Evolutionary conservation across 2,888 invertebrate species (phyloP).

Genomic region (Thymelicus acteon): DNA sequence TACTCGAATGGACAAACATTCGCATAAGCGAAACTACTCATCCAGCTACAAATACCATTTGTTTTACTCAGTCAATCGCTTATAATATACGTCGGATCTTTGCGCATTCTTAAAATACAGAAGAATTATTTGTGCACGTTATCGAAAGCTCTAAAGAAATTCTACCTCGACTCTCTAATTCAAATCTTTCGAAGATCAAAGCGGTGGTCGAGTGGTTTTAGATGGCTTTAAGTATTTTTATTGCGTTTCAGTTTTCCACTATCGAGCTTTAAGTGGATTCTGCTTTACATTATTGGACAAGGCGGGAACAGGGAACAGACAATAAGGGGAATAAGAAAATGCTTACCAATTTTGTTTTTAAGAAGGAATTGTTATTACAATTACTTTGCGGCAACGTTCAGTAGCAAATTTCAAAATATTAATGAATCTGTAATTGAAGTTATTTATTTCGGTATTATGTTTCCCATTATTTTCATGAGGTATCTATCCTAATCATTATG

Average conservation of each 20-base stretch:
- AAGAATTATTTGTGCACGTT: not conserved
- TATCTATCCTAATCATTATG: too few relatives aligned
- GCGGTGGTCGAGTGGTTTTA: constrained; percentile 31
- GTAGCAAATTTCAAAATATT: too few relatives aligned
- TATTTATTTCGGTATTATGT: too few relatives aligned
- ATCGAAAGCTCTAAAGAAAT: constrained; percentile 11
- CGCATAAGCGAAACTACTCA: too few relatives aligned
- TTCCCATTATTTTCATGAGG: too few relatives aligned
- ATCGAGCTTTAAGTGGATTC: constrained; percentile 37
- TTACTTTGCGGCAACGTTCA: too few relatives aligned
- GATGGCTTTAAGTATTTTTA: constrained; percentile 36
- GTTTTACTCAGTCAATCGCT: too few relatives aligned
- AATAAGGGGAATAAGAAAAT: constrained; percentile 23
- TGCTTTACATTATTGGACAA: constrained; percentile 37
- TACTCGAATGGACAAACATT: too few relatives aligned
- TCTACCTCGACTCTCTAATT: constrained; percentile 25
- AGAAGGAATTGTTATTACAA: too few relatives aligned
- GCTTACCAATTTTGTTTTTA: constrained; percentile 8
- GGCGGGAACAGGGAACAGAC: constrained; percentile 26
- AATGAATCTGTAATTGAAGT: too few relatives aligned
- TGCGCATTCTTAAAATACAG: not conserved
- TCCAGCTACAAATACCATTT: too few relatives aligned
- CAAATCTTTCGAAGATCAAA: constrained; percentile 34
- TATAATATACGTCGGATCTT: too few relatives aligned
- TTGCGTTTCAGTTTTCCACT: constrained; percentile 38